Evolutionary conservation across 1,140 invertebrate genomes (phyloP), one percentile per base, ranked within the genome.

Genomic region (Cotesia typhae): DNA sequence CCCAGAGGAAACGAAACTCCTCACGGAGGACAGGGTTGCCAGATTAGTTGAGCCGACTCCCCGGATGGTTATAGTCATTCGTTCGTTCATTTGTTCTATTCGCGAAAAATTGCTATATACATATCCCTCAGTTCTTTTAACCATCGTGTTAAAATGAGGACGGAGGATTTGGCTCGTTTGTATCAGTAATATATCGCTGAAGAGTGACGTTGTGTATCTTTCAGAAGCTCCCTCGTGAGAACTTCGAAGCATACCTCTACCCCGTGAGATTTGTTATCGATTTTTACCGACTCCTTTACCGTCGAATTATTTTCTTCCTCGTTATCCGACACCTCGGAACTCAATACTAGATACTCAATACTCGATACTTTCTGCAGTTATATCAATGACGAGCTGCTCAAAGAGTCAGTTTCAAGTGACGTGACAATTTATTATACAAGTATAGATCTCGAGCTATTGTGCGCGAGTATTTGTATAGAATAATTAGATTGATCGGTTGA

Each of bases 401-500:
- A 67, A 67, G n/a, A 14, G 37, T 28, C 14, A 67, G 6, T 52
- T 28, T 9, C n/a, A 5, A 36, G 6, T n/a, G 17, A 37, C 28
- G 35, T 17, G 20, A 67, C 28, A 5, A 67, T 67, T 67, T 55
- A 67, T 67, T 41, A 14, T 57, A 17, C 12, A 20, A 35, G 17
- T 61, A 28, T 4, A 12, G 35, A 70, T 51, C 9, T 47, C 4
- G 36, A 14, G 38, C 10, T 10, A 37, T 52, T 67, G 59, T 47
- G 17, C 53, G 9, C n/a, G 20, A 35, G 67, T 69, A 41, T 10
- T 52, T 63, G 51, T 66, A 38, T 51, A 61, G 59, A 59, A 72
- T 74, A 75, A 72, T 75, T 72, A 75, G 70, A 75, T 75, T 75
- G 67, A 75, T 75, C 59, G 67, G 41, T 9, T 52, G 63, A 69